Conservation (phyloP, 2,113 vertebrate genomes). For the Scophthalmus maximus region DNA sequence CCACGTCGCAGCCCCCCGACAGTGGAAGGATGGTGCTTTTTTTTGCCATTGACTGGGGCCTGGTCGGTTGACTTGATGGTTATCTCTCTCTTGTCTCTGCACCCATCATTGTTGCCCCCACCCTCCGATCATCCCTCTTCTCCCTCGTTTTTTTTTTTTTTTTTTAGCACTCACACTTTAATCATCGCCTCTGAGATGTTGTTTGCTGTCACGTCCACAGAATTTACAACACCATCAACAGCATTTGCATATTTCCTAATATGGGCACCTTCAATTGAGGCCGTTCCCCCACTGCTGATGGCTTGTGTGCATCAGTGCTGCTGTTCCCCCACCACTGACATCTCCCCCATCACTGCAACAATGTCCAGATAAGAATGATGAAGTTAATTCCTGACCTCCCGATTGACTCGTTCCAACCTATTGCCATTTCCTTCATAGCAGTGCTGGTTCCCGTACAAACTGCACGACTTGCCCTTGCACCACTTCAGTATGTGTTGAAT, state of each 20-base stretch:
- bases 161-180: slow-evolving; percentile 77
- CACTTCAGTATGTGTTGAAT: neutral
- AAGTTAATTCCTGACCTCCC: slow-evolving; percentile 82
- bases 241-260: slow-evolving; percentile 86
- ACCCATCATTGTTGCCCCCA: slow-evolving; percentile 63
- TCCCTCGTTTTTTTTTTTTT: slow-evolving; percentile 40
- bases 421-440: slow-evolving; percentile 68
- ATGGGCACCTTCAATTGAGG: slow-evolving; percentile 84
- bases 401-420: slow-evolving; percentile 67
- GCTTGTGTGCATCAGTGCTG: slow-evolving; percentile 71
- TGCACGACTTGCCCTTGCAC: neutral
- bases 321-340: slow-evolving; percentile 50
- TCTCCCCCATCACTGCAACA: slow-evolving; percentile 54
- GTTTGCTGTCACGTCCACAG: slow-evolving; percentile 74
- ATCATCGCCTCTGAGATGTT: slow-evolving; percentile 80
- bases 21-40: slow-evolving; percentile 58
- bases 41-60: slow-evolving; percentile 68
- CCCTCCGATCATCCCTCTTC: slow-evolving; percentile 23
- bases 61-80: slow-evolving; percentile 71
- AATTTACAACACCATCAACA: slow-evolving; percentile 84
- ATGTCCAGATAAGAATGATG: slow-evolving; percentile 78
- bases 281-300: slow-evolving; percentile 69
- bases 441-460: slow-evolving; percentile 11
- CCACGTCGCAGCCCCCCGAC: slow-evolving; percentile 29
- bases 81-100: slow-evolving; percentile 77